phyloP scores from a whole-genome alignment of 2,888 invertebrate genomes.

The Cheilosia vernalis region DNA sequence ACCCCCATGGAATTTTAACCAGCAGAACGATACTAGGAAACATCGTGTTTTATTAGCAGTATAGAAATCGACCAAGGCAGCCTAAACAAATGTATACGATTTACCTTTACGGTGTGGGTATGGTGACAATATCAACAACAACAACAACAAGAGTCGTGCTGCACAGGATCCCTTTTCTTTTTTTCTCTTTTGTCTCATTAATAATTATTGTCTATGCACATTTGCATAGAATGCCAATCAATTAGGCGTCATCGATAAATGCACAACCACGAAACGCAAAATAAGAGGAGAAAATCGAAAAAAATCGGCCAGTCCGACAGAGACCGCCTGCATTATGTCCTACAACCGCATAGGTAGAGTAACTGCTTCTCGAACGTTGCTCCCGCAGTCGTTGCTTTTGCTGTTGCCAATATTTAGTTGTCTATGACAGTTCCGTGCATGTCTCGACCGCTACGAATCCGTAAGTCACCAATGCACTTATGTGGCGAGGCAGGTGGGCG shows the following conservation, averaged over 20 bases:
- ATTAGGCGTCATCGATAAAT: slow-evolving; percentile 72
- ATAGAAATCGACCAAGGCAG: slow-evolving; percentile 35
- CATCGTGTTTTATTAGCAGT: slow-evolving; percentile 47
- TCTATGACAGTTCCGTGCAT: slow-evolving; percentile 58
- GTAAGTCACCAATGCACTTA: slow-evolving; percentile 64
- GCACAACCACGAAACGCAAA: slow-evolving; percentile 48
- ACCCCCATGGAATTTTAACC: slow-evolving; percentile 68
- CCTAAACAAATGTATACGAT: slow-evolving; percentile 3
- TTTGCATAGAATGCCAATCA: slow-evolving; percentile 74
- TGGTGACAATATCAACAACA: neutral
- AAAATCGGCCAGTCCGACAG: slow-evolving; percentile 16
- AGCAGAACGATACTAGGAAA: slow-evolving; percentile 58
- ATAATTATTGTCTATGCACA: slow-evolving; percentile 68
- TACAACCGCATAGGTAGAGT: slow-evolving; percentile 32
- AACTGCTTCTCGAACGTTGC: slow-evolving; percentile 57
- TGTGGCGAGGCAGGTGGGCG: slow-evolving; percentile 58
- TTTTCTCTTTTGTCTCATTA: neutral
- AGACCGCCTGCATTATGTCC: slow-evolving; percentile 43
- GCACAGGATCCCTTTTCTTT: slow-evolving; percentile 49
- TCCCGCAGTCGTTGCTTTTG: slow-evolving; percentile 38
- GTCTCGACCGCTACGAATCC: slow-evolving; percentile 52
- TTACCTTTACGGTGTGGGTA: neutral
- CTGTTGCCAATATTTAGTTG: slow-evolving; percentile 62
- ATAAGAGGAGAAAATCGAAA: slow-evolving; percentile 15
- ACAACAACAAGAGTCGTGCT: slow-evolving; percentile 39